These are phyloP conservation scores for Heliconius congener DNA, from an alignment of 1,140 invertebrate species.

Conservation along the genomic window DNA sequence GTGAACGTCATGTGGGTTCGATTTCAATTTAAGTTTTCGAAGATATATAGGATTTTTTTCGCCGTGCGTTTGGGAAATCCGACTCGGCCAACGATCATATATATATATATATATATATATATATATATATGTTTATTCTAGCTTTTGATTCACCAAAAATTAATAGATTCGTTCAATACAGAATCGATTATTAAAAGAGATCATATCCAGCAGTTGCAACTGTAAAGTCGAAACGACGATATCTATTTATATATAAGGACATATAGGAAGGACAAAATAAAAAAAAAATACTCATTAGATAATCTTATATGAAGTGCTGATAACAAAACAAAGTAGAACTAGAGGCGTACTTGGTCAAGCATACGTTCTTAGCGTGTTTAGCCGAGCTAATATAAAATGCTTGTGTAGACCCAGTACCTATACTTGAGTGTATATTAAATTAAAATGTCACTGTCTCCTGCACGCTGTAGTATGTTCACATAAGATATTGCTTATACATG, in stretches of 20 bases:
- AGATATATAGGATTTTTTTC: no score
- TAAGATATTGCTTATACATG: neutral
- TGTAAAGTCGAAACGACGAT: no score
- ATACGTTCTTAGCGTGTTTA: neutral
- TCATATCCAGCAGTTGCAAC: no score
- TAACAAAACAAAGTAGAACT: neutral
- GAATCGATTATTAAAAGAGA: no score
- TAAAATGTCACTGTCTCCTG: constrained; percentile 1
- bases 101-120: no score
- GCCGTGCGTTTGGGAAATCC: no score
- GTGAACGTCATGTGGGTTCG: neutral
- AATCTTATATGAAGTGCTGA: neutral
- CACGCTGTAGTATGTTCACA: neutral
- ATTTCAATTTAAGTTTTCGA: no score
- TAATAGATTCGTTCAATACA: no score
- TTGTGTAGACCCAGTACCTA: neutral
- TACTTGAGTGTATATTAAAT: constrained; percentile 10
- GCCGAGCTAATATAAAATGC: constrained; percentile 4
- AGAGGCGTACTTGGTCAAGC: neutral
- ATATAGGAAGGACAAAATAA: constrained; percentile 18
- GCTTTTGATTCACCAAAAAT: no score
- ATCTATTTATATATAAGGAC: no score
- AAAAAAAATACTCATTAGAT: constrained; percentile 22
- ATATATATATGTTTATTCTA: no score
- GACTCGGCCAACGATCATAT: no score